Evolutionary conservation across 2,888 invertebrate species (phyloP), one percentile per base, ranked within the genome.

Genomic region (Mellilla xanthometata): DNA sequence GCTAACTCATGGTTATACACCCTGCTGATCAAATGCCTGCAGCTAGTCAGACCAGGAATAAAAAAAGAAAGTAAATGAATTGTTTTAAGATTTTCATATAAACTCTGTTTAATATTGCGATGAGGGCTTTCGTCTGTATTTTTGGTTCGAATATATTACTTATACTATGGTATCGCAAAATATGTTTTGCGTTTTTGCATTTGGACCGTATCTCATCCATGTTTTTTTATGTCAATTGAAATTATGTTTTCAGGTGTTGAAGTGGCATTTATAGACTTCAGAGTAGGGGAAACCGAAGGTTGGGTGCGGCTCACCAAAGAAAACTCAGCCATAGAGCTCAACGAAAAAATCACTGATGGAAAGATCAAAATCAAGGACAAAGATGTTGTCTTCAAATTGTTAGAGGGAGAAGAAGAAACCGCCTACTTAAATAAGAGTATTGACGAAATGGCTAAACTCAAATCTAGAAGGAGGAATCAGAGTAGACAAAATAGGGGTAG

Each of bases 251-350:
- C 71, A 68, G 91, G 90, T 30, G 78, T 85, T 1, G 92, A 93
- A 24, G 86, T 95, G 32, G 94, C 94, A 0, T 97, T 91, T 71
- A 91, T 97, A 51, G 95, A 96, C 68, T 96, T 93, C 72, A 93
- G 92, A 57, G 92, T 92, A 38, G 96, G 95, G 0, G 93, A 95
- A 54, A 81, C 91, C 2, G 92, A 93, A 60, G 97, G 95, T 0
- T 94, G 93, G 81, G 88, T 95, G 10, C 91, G 96, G 28, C 90
- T 96, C 38, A 77, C 91, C 2, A 93, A 92, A 49, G 94, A 94
- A 65, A 92, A 95, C 68, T 79, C 91, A 4, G 96, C 95, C 0
- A 91, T 92, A 51, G 90, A 91, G 39, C 74, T 95, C 39, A 65
- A 91, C 10, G 92, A 92, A 30, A 93, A 94, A 69, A 76, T 94